A percentile compares a stretch with the other conserved stretches of the same genome.
Conservation (phyloP, 2,113 vertebrate genomes). For the Labeo catla region DNA sequence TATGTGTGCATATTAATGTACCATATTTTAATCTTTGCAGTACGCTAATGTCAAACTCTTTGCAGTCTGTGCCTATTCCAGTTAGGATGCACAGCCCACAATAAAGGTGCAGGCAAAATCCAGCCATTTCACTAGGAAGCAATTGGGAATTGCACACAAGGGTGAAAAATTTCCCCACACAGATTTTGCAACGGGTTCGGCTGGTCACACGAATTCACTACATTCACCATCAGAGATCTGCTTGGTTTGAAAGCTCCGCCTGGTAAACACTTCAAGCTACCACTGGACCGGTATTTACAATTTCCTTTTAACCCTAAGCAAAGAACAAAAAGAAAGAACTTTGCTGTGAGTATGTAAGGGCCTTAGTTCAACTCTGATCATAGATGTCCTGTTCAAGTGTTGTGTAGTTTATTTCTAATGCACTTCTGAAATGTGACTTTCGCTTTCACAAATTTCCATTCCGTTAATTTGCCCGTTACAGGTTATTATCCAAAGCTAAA, state of each 20-base stretch:
- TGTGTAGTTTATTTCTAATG: not conserved
- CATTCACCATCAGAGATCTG: not conserved
- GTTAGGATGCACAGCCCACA: not conserved
- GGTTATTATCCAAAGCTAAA: not conserved
- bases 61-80: not conserved
- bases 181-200: not conserved
- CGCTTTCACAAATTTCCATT: not conserved
- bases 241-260: not conserved
- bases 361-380: not conserved
- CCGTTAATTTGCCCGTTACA: not conserved
- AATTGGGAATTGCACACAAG: not conserved
- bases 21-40: no score
- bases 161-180: not conserved
- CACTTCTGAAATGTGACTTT: not conserved
- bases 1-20: no score
- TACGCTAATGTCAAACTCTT: no score
- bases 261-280: not conserved
- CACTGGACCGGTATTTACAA: not conserved
- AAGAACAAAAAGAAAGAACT: not conserved
- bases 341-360: not conserved
- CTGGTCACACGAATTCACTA: not conserved
- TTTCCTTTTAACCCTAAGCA: not conserved
- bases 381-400: not conserved
- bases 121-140: not conserved
- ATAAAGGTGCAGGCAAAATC: not conserved